Percentiles rank a stretch among this genome's conserved stretches.
Conservation (phyloP, 1,140 invertebrate genomes). For the Hyles vespertilio region DNA sequence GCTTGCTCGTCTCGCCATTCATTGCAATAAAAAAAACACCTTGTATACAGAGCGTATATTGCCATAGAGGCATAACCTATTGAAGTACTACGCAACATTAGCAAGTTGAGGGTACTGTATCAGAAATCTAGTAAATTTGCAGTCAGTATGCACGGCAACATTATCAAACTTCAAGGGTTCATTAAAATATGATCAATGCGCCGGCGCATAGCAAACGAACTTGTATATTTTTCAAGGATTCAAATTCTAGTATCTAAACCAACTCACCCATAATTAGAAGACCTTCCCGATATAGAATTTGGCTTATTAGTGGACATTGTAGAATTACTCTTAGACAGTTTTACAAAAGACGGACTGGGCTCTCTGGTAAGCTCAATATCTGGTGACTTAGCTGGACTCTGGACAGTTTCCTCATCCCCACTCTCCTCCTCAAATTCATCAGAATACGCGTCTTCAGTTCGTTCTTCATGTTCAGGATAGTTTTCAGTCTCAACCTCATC, state of each 20-base stretch:
- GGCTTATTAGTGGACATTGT: slow-evolving; percentile 44
- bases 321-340: slow-evolving; percentile 55
- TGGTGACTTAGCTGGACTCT: slow-evolving; percentile 23
- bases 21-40: too few species aligned
- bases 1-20: too few species aligned
- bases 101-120: too few species aligned
- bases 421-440: slow-evolving; percentile 71
- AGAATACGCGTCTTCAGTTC: slow-evolving; percentile 47
- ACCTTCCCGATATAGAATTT: slow-evolving; percentile 44
- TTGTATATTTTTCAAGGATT: too few species aligned
- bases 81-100: too few species aligned
- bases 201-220: too few species aligned
- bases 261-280: slow-evolving; percentile 55
- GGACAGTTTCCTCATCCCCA: slow-evolving; percentile 38
- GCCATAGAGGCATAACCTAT: too few species aligned
- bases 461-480: slow-evolving; percentile 29
- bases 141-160: too few species aligned
- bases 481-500: slow-evolving; percentile 34
- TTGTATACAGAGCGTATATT: too few species aligned
- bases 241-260: neutral
- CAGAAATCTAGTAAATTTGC: too few species aligned
- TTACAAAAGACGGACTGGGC: slow-evolving; percentile 30
- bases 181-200: too few species aligned
- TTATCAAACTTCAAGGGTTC: too few species aligned
- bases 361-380: slow-evolving; percentile 19